phyloP scores from a whole-genome alignment of 2,888 invertebrate species.

The Biston stratarius region DNA sequence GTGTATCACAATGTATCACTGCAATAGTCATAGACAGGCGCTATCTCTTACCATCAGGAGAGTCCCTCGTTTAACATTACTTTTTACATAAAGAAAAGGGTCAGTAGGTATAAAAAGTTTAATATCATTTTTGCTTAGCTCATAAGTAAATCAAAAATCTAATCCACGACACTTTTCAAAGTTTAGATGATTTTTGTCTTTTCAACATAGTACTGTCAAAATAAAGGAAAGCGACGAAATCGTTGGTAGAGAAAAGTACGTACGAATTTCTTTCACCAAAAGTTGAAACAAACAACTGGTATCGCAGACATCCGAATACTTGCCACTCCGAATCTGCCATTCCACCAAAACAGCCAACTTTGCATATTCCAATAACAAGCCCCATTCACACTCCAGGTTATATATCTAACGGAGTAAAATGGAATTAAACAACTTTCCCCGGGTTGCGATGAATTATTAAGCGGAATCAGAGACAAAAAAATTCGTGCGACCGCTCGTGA shows the following conservation, averaged over 20 bases:
- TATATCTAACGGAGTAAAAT: constrained; percentile 47
- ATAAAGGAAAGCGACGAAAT: neutral
- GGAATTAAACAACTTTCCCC: constrained; percentile 44
- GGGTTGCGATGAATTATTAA: constrained; percentile 52
- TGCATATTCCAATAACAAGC: constrained; percentile 32
- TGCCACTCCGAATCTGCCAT: constrained; percentile 2
- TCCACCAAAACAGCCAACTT: constrained; percentile 17
- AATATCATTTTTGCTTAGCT: no score
- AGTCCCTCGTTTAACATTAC: no score
- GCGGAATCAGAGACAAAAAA: constrained; percentile 45
- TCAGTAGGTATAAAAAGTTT: no score
- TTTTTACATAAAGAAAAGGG: no score
- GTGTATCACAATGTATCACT: no score
- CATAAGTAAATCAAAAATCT: no score
- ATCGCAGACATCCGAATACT: neutral
- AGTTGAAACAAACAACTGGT: neutral
- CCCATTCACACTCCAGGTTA: constrained; percentile 40
- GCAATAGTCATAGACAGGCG: no score
- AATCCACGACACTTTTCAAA: neutral
- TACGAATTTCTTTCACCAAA: neutral
- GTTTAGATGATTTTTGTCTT: neutral
- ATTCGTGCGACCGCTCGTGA: constrained; percentile 32
- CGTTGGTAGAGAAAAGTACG: neutral
- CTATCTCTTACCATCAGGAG: no score
- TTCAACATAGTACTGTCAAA: neutral